Conservation (phyloP, 2,797 vertebrate species). For the Pteronotus mesoamericanus region DNA sequence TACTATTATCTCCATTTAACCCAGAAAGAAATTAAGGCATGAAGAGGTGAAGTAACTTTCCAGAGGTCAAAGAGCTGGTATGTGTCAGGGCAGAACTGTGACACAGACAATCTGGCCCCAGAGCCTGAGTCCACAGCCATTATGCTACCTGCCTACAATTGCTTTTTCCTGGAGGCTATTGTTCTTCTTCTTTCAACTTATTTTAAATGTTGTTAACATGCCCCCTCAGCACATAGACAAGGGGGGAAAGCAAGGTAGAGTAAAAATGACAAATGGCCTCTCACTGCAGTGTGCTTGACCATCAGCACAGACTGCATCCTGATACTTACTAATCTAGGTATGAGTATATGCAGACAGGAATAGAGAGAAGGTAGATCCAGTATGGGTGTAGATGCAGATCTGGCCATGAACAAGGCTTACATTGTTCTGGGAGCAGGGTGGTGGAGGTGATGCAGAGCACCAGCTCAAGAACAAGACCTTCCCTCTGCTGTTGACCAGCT, state of each 20-base stretch:
- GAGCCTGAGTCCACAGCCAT: neutral
- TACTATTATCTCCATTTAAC: neutral
- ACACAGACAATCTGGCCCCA: neutral
- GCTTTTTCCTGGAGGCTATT: neutral
- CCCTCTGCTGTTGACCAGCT: neutral
- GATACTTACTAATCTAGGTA: neutral
- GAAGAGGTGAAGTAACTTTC: too few species aligned
- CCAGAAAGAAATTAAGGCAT: neutral
- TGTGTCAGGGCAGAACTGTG: rapidly evolving
- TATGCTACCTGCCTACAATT: neutral
- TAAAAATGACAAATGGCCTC: neutral
- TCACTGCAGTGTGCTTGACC: neutral
- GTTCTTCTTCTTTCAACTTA: neutral
- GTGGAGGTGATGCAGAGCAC: neutral
- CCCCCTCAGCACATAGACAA: neutral
- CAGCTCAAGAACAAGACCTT: neutral
- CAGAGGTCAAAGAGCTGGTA: neutral
- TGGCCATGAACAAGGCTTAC: neutral
- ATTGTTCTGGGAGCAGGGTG: neutral
- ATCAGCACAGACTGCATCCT: neutral
- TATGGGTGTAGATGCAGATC: neutral
- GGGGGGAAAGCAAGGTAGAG: neutral
- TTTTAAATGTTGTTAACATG: neutral
- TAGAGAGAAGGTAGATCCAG: neutral
- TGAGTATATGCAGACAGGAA: neutral